Conservation (phyloP, 1,140 invertebrate genomes). For the Tachypleus tridentatus region DNA sequence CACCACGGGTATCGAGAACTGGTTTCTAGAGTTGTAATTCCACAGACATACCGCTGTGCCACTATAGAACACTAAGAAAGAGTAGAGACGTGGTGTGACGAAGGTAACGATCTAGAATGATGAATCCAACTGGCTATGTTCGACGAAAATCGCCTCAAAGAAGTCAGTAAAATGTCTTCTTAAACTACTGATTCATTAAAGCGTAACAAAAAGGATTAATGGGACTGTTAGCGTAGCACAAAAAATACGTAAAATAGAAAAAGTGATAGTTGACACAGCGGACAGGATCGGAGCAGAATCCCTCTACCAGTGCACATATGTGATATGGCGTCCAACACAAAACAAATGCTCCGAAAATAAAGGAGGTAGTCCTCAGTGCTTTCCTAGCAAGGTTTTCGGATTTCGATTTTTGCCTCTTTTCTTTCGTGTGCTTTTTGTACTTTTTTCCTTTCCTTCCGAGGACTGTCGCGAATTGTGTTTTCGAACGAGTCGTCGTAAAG, state of each 20-base stretch:
- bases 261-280: constrained; percentile 75
- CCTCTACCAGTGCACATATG: constrained; percentile 71
- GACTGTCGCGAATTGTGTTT: background rate
- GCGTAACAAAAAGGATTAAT: constrained; percentile 98
- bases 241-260: constrained; percentile 94
- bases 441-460: constrained; percentile 1
- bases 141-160: constrained; percentile 81
- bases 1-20: no score
- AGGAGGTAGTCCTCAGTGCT: constrained; percentile 93
- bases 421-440: constrained; percentile 29
- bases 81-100: no score
- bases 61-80: no score
- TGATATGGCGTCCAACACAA: constrained; percentile 48
- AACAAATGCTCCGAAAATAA: constrained; percentile 72
- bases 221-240: constrained; percentile 96
- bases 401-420: constrained; percentile 79
- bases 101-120: no score
- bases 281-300: constrained; percentile 74
- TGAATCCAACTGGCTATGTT: constrained; percentile 45
- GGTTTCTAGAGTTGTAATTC: no score
- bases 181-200: constrained; percentile 96
- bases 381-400: constrained; percentile 96
- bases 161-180: constrained; percentile 92
- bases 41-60: no score
- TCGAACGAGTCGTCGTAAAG: background rate